These are phyloP conservation scores for Trinorchestia longiramus DNA, from an alignment of 1,140 invertebrate species.

Conservation along the genomic window DNA sequence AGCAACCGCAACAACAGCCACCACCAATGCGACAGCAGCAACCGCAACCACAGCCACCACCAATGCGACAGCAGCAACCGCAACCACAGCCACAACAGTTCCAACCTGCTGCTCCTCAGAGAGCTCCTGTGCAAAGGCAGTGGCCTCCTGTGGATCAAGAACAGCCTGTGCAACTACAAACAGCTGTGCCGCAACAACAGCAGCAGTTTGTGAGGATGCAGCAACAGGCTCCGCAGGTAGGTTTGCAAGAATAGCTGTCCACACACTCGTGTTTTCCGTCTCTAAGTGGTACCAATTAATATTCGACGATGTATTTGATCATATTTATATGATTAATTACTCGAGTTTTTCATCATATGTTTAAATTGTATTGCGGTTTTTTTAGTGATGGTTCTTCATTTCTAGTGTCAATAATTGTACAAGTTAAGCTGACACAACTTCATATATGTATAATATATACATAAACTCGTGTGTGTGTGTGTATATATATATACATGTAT, in stretches of 20 bases:
- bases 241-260: not conserved
- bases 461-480: no score
- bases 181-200: slow-evolving; percentile 22
- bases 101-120: slow-evolving; percentile 13
- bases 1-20: not conserved
- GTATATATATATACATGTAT: no score
- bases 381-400: not conserved
- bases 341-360: no score
- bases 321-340: no score
- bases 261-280: not conserved
- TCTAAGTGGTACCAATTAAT: not conserved
- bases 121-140: slow-evolving; percentile 6
- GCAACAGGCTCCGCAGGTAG: slow-evolving; percentile 39
- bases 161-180: not conserved
- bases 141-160: not conserved
- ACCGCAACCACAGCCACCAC: not conserved
- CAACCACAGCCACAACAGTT: not conserved
- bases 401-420: no score
- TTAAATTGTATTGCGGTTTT: not conserved
- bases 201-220: slow-evolving; percentile 19
- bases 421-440: no score
- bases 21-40: not conserved
- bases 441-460: no score
- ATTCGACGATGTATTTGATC: not conserved
- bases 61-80: not conserved